Evolutionary conservation across 2,797 vertebrate genomes (phyloP).

Genomic region (Delichon dasypus): DNA sequence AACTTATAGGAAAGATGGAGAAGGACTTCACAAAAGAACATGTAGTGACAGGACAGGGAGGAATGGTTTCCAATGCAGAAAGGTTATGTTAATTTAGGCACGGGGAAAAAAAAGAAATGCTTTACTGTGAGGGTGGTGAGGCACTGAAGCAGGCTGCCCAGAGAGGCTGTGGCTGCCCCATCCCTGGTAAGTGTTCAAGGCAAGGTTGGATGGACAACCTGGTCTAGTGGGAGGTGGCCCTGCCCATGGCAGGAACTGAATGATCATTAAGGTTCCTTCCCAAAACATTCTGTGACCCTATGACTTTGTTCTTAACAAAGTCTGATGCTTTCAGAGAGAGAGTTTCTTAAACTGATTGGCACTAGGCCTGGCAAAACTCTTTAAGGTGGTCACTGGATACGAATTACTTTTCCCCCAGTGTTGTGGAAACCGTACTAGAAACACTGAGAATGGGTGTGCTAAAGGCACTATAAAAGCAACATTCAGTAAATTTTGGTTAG

Average conservation of each 20-base stretch:
- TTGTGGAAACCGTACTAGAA: slow-evolving; percentile 62
- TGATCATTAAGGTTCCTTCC: neutral
- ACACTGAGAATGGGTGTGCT: slow-evolving; percentile 9
- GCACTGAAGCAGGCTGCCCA: neutral
- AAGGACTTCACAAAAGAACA: neutral
- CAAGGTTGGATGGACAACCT: neutral
- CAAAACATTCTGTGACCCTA: neutral
- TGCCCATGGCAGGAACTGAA: neutral
- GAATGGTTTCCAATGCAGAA: neutral
- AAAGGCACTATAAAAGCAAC: slow-evolving; percentile 34
- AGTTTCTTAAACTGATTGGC: slow-evolving; percentile 15
- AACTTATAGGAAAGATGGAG: neutral
- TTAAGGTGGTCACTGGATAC: neutral
- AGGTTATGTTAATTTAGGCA: neutral
- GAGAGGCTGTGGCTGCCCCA: neutral
- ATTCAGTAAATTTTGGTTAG: neutral
- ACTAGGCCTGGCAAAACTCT: slow-evolving; percentile 23
- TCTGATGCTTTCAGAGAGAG: neutral
- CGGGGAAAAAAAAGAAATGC: neutral
- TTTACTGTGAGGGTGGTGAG: neutral
- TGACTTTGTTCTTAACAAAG: neutral
- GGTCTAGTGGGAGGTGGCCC: neutral
- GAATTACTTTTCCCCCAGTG: slow-evolving; percentile 25
- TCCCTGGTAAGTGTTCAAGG: neutral
- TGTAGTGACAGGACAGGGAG: neutral